phyloP scores from a whole-genome alignment of 2,888 invertebrate species.

The Latrodectus elegans region DNA sequence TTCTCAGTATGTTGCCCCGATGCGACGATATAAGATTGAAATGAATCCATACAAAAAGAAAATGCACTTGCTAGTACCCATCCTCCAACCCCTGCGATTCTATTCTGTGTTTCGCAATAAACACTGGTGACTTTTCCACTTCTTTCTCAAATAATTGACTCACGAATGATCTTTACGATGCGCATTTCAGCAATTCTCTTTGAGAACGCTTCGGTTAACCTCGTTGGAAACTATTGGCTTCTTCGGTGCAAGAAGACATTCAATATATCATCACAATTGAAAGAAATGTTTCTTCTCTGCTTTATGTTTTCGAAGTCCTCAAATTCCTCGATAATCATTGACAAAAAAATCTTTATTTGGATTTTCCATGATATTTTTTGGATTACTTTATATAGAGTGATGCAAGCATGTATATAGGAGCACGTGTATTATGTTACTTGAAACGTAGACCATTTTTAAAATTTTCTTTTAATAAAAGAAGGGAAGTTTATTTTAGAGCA shows the following conservation, averaged over 20 bases:
- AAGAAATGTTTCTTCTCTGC: neutral
- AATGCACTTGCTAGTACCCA: slow-evolving; percentile 11
- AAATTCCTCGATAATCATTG: neutral
- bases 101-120: slow-evolving; percentile 41
- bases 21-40: slow-evolving; percentile 34
- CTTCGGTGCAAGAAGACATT: neutral
- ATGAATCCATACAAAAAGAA: slow-evolving; percentile 40
- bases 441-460: too few species aligned
- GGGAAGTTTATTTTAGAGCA: too few species aligned
- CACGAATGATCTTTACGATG: slow-evolving; percentile 63
- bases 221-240: slow-evolving; percentile 35
- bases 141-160: slow-evolving; percentile 57
- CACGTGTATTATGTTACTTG: too few species aligned
- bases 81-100: slow-evolving; percentile 15
- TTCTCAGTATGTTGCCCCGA: slow-evolving; percentile 17
- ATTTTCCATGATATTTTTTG: too few species aligned
- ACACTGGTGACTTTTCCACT: slow-evolving; percentile 58
- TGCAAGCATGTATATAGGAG: too few species aligned
- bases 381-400: too few species aligned
- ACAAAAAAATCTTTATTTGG: too few species aligned
- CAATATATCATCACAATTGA: slow-evolving; percentile 5
- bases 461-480: too few species aligned
- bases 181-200: slow-evolving; percentile 48
- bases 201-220: slow-evolving; percentile 33
- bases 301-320: neutral